These are phyloP conservation scores for Trichopria drosophilae DNA, from an alignment of 2,888 invertebrate genomes.

Conservation along the genomic window DNA sequence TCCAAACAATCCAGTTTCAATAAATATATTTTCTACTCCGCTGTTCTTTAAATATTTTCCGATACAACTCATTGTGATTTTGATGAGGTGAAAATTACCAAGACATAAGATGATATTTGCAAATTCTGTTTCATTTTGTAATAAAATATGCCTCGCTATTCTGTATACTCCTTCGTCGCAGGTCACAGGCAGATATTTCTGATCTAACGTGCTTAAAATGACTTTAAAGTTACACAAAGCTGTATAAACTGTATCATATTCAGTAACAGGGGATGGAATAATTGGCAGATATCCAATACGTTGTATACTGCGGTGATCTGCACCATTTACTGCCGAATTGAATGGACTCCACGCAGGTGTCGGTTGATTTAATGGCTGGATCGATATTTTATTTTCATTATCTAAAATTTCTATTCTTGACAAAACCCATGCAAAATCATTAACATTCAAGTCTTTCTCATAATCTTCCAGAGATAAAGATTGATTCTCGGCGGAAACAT, in stretches of 20 bases:
- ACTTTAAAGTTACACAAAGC: constrained; percentile 20
- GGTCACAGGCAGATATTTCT: constrained; percentile 15
- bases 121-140: constrained; percentile 10
- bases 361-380: background rate
- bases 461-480: background rate
- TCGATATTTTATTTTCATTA: background rate
- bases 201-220: constrained; percentile 12
- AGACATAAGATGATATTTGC: constrained; percentile 10
- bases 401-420: background rate
- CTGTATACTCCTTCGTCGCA: constrained; percentile 25
- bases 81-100: constrained; percentile 17
- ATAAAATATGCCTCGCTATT: constrained; percentile 14
- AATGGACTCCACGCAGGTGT: constrained; percentile 7
- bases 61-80: constrained; percentile 6
- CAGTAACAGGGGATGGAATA: constrained; percentile 13
- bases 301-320: constrained; percentile 2
- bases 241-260: constrained; percentile 21
- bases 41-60: constrained; percentile 23
- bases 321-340: constrained; percentile 1
- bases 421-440: background rate
- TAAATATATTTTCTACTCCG: constrained; percentile 18
- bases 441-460: background rate
- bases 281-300: constrained; percentile 18
- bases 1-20: constrained; percentile 10
- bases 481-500: no score